Conservation (phyloP, 53 echinoderm and acorn worm genomes). For the Luidia sarsii region DNA sequence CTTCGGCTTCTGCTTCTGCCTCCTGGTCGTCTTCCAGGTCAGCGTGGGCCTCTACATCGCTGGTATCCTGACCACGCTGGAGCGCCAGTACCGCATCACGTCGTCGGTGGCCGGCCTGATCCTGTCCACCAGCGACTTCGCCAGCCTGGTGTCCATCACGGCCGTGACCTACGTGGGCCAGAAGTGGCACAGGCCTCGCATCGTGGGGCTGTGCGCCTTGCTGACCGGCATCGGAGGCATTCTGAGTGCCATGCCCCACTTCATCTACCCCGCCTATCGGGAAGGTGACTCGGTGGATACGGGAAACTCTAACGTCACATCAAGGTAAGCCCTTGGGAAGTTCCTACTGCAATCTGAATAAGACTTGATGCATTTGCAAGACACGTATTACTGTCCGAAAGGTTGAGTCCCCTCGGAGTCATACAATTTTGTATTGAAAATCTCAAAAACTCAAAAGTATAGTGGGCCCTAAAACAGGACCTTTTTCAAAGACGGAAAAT, state of each 20-base stretch:
- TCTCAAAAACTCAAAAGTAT: too few relatives aligned
- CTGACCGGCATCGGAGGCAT: slow-evolving; percentile 25
- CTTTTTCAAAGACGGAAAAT: too few relatives aligned
- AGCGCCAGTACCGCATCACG: slow-evolving; percentile 41
- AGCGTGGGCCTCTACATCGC: slow-evolving; percentile 39
- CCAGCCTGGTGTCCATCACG: slow-evolving; percentile 13
- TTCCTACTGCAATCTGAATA: too few relatives aligned
- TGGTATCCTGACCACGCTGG: slow-evolving; percentile 31
- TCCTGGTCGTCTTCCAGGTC: slow-evolving; percentile 23
- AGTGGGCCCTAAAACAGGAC: too few relatives aligned
- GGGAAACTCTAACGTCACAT: too few relatives aligned
- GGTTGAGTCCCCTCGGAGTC: too few relatives aligned
- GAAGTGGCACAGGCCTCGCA: slow-evolving; percentile 37
- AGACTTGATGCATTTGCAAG: too few relatives aligned
- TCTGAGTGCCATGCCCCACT: slow-evolving; percentile 29
- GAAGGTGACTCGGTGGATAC: neutral
- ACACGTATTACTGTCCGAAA: too few relatives aligned
- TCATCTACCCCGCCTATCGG: slow-evolving; percentile 31
- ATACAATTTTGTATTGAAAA: too few relatives aligned
- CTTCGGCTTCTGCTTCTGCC: slow-evolving; percentile 6
- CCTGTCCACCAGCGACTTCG: slow-evolving; percentile 36
- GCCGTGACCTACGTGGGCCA: slow-evolving; percentile 25
- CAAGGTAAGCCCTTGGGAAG: too few relatives aligned
- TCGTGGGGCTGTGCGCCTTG: neutral
- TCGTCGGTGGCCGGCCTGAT: slow-evolving; percentile 17